phyloP scores from a whole-genome alignment of 2,888 invertebrate genomes.

The Oscheius sp. region DNA sequence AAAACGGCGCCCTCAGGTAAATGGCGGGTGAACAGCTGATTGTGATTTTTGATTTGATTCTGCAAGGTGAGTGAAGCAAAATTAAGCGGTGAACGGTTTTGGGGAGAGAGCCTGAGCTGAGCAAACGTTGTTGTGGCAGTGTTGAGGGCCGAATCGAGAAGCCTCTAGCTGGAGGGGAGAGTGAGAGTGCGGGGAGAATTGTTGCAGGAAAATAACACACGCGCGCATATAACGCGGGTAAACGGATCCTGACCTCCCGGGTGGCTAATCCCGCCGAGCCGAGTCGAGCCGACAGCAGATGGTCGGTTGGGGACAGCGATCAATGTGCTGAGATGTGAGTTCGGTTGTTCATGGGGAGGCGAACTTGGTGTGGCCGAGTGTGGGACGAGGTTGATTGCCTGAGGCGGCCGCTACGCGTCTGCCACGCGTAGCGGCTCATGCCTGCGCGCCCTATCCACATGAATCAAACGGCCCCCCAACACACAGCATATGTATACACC shows the following conservation, averaged over 20 bases:
- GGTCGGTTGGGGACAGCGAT: slow-evolving; percentile 11
- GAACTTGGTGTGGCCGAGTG: slow-evolving; percentile 31
- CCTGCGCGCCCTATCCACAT: slow-evolving; percentile 31
- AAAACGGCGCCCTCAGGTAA: neutral
- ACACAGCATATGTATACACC: slow-evolving; percentile 28
- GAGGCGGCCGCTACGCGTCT: slow-evolving; percentile 31
- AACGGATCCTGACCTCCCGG: slow-evolving; percentile 17
- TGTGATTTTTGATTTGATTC: neutral
- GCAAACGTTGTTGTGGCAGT: slow-evolving; percentile 14
- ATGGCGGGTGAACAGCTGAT: neutral
- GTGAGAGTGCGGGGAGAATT: neutral
- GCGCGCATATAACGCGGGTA: neutral
- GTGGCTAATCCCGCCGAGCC: slow-evolving; percentile 9
- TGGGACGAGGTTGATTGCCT: slow-evolving; percentile 34
- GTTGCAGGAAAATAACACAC: neutral
- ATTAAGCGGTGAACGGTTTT: neutral
- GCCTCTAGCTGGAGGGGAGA: slow-evolving; percentile 10
- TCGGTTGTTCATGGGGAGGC: slow-evolving; percentile 31
- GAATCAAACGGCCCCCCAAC: slow-evolving; percentile 29
- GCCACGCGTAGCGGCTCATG: slow-evolving; percentile 22
- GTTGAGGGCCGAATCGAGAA: no score
- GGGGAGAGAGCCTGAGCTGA: neutral
- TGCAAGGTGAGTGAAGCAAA: neutral
- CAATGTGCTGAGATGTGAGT: slow-evolving; percentile 29
- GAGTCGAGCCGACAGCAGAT: neutral